These are phyloP conservation scores for Zaprionus africanus DNA, from an alignment of 1,140 invertebrate species.

Conservation along the genomic window DNA sequence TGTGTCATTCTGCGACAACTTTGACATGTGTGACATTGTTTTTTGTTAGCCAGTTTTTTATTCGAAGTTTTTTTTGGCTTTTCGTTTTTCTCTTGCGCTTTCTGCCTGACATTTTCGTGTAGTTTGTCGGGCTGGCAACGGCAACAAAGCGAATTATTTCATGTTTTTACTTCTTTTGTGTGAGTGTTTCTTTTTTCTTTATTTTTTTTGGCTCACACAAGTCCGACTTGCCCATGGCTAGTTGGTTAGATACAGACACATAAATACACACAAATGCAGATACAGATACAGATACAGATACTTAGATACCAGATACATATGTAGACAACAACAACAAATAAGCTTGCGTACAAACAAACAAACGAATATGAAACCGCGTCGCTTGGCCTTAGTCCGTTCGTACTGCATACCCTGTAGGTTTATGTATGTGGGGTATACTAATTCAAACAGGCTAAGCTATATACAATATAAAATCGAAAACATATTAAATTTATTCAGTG, in stretches of 20 bases:
- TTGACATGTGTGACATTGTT: constrained; percentile 83
- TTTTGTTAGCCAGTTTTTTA: constrained; percentile 39
- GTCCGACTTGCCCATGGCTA: constrained; percentile 63
- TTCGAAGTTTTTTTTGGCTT: constrained; percentile 25
- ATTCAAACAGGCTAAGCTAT: background rate
- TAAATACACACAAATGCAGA: constrained; percentile 56
- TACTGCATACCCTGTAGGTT: constrained; percentile 13
- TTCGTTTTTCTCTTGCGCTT: constrained; percentile 25
- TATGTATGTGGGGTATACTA: background rate
- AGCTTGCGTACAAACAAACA: constrained; percentile 9
- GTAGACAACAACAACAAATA: constrained; percentile 24
- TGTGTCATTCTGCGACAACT: constrained; percentile 82
- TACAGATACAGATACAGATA: constrained; percentile 58
- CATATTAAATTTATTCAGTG: no score
- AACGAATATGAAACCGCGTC: constrained; percentile 22
- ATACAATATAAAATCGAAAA: no score
- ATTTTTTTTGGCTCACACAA: constrained; percentile 55
- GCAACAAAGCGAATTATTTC: constrained; percentile 70
- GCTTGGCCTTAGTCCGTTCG: constrained; percentile 51
- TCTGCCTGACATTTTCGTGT: constrained; percentile 69
- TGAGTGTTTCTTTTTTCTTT: constrained; percentile 37
- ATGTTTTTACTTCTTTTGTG: constrained; percentile 48
- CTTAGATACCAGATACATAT: constrained; percentile 57
- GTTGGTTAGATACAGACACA: constrained; percentile 58
- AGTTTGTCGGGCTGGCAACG: constrained; percentile 64